Percentiles rank a stretch among this genome's conserved stretches.
Evolutionary conservation across 2,113 vertebrate genomes (phyloP).

Genomic region (Probosciger aterrimus): DNA sequence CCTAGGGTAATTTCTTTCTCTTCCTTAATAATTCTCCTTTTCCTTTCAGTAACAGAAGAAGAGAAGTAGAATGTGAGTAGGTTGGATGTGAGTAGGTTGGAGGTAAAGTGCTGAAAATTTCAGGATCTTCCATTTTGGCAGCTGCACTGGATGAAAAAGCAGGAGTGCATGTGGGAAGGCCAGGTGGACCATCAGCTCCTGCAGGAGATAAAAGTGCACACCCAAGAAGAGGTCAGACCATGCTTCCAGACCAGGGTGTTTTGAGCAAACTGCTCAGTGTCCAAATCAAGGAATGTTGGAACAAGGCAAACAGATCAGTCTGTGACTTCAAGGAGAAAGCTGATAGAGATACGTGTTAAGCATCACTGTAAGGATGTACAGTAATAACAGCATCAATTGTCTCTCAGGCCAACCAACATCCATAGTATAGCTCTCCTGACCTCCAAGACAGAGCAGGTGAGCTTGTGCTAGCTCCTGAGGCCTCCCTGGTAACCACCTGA

Average conservation of each 20-base stretch:
- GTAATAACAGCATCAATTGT: not conserved
- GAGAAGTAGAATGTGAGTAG: not conserved
- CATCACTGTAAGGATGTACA: not conserved
- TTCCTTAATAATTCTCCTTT: not conserved
- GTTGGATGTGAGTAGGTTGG: not conserved
- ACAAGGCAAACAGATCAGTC: not conserved
- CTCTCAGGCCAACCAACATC: not conserved
- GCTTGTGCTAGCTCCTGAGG: not conserved
- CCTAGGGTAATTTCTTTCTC: not conserved
- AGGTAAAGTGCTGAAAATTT: not conserved
- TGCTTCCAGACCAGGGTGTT: not conserved
- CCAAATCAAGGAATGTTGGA: not conserved
- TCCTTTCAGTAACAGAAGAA: not conserved
- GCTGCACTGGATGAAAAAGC: not conserved
- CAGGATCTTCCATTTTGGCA: not conserved
- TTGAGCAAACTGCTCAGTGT: not conserved
- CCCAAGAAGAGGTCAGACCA: not conserved
- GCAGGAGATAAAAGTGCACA: not conserved
- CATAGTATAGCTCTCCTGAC: not conserved
- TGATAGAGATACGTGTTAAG: not conserved
- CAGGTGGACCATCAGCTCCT: not conserved
- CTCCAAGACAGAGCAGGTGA: not conserved
- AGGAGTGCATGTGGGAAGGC: not conserved
- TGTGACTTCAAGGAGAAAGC: not conserved
- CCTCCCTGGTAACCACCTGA: not conserved